Base-by-base conservation (phyloP, 2,797 vertebrate species). In the Tokudaia muenninki region DNA sequence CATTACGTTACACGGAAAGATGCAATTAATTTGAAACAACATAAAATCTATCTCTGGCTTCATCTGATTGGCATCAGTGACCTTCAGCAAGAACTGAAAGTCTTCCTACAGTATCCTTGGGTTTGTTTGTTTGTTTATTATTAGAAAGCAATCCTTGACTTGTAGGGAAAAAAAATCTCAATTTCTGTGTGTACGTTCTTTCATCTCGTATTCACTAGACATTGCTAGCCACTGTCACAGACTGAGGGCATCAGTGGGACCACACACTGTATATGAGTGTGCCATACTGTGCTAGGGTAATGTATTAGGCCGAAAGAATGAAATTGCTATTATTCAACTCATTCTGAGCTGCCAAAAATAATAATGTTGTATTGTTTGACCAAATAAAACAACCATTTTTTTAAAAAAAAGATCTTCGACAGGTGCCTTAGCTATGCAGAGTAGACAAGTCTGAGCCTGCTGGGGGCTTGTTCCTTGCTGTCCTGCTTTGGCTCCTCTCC, bases 281-380 rank as follows among this genome's bases (percentile, higher is more conserved):
- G 89, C 57, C 88, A 80, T 44, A 75, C 4, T 77, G 70, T 91
- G 22, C 78, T 87, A 75, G 26, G 78, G 65, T 92, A 94, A 92
- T 83, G 70, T 70, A 75, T 82, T 78, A 57, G 13, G 22, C 24
- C 59, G 34, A 10, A 29, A 89, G 37, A 31, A 90, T n/a, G 94
- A 90, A 90, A 96, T 57, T 88, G 61, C 52, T 89, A 55, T 87
- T 47, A 87, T 78, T 93, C 80, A 93, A 79, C 21, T 57, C 41
- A 72, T 80, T 65, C 80, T 94, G 34, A 92, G 57, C 80, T 78
- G 83, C 29, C 29, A 93, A 90, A 92, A 65, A 47, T 75, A 87
- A 31, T 52, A 83, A 63, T 26, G 37, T 55, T 50, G 50, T 74
- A 7, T 67, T 29, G 26, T 80, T 90, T 65, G 79, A 93, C 14